Evolutionary conservation across 2,113 vertebrate genomes (phyloP), one percentile per base, ranked within the genome.

Genomic region (Hystrix brachyura): DNA sequence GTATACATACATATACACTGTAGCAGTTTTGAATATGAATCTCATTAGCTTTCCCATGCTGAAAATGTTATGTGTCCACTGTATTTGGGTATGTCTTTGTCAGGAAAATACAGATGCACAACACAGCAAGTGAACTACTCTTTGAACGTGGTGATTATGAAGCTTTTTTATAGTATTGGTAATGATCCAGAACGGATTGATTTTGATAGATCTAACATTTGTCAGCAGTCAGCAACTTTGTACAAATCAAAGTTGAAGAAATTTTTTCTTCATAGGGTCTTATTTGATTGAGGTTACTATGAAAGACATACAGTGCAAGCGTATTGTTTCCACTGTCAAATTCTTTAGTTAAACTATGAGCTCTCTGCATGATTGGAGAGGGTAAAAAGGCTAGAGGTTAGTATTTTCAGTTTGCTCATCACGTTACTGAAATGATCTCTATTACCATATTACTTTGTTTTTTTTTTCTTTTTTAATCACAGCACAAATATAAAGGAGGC

Each of bases 361-460:
- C 64, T 74, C 51, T 82, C 43, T 82, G 78, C 55, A 69, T 92
- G 76, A 92, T 1, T 94, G 18, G 57, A 71, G 12, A 88, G 5
- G 38, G 59, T 62, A n/a, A 87, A 96, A 87, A 51, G 60, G 43
- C 15, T 48, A 88, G 23, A 90, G 81, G 64, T 95, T 83, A 81
- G 43, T 88, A 59, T 88, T 95, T 90, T 97, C 67, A 97, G 72
- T 71, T 93, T 81, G 69, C 23, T 94, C 72, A 89, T 87, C 43
- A 29, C 19, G 9, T 34, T 88, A 62, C 32, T 89, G 32, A 96
- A 97, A 94, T 92, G 29, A 94, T 34, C 25, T 83, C 89, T 97
- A 85, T 79, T 62, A 55, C 23, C 13, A 76, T 51, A 87, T 69
- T 95, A 38, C 59, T 90, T 85, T 72, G 25, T 43, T 38, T 23